These are phyloP conservation scores for Neodiprion pinetum DNA, from an alignment of 1,140 invertebrate species.

Conservation along the genomic window DNA sequence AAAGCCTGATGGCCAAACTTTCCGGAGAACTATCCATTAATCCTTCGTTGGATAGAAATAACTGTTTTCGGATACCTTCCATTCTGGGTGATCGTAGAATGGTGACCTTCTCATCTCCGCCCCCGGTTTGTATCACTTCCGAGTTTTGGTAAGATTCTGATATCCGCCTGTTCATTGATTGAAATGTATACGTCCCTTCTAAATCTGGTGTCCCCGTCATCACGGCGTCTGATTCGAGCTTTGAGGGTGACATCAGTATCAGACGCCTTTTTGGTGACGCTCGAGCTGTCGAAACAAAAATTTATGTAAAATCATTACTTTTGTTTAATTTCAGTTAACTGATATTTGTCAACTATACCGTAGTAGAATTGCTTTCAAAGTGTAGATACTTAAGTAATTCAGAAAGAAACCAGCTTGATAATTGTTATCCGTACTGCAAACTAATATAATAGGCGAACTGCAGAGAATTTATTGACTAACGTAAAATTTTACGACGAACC, in stretches of 20 bases:
- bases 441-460: too few relatives aligned
- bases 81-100: conserved; percentile 22
- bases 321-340: background rate
- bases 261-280: conserved; percentile 39
- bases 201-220: conserved; percentile 26
- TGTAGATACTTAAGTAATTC: background rate
- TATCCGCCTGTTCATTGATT: conserved; percentile 30
- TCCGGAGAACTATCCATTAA: conserved; percentile 14
- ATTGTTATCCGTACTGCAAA: too few relatives aligned
- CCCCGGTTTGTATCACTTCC: conserved; percentile 36
- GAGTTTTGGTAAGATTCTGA: conserved; percentile 31
- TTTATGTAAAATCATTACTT: background rate
- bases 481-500: too few relatives aligned
- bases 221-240: conserved; percentile 32
- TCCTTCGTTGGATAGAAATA: conserved; percentile 10
- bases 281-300: conserved; percentile 30
- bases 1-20: conserved; percentile 7
- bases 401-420: background rate
- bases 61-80: conserved; percentile 17
- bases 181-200: conserved; percentile 24
- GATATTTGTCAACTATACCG: background rate
- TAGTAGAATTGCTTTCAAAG: background rate
- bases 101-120: conserved; percentile 41
- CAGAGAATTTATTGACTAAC: too few relatives aligned
- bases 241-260: conserved; percentile 43